A percentile compares a stretch with the other conserved stretches of the same genome.
Conservation (phyloP, 2,888 invertebrate species). For the Parasteatoda lunata region DNA sequence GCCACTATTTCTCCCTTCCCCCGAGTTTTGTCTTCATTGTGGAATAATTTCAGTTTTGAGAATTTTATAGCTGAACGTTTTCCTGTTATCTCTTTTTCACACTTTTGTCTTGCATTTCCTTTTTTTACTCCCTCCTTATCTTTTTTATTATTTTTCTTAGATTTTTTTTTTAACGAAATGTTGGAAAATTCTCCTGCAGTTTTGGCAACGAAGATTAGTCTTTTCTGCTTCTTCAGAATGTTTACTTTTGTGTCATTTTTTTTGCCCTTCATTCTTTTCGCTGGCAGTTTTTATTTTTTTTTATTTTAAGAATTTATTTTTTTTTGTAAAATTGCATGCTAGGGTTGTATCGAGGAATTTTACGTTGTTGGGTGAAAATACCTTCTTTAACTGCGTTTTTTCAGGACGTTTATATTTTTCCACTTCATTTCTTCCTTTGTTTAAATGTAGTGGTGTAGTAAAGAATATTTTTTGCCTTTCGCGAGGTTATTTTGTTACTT, state of each 20-base stretch:
- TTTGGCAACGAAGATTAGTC: constrained; percentile 34
- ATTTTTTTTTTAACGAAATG: constrained; percentile 19
- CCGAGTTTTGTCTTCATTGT: background rate
- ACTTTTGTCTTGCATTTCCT: background rate
- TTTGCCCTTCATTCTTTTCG: background rate
- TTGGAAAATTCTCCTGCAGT: constrained; percentile 27
- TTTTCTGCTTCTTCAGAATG: background rate
- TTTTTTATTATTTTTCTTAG: constrained; percentile 1
- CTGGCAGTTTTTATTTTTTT: background rate
- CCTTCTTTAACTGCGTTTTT: background rate
- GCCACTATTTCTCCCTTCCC: background rate
- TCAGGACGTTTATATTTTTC: background rate
- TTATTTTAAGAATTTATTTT: background rate
- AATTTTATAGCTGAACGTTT: background rate
- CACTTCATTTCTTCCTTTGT: background rate
- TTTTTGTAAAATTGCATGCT: constrained; percentile 3
- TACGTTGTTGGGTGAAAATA: background rate
- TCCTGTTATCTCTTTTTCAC: background rate
- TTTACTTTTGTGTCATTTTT: background rate
- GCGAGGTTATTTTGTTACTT: background rate
- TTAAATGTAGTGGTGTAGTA: background rate
- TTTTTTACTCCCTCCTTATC: constrained; percentile 16
- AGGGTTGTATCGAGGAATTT: background rate
- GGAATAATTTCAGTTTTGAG: background rate
- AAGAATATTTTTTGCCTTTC: background rate